Base-by-base conservation (phyloP, 2,888 invertebrate species). In the Cephus sareptanus region DNA sequence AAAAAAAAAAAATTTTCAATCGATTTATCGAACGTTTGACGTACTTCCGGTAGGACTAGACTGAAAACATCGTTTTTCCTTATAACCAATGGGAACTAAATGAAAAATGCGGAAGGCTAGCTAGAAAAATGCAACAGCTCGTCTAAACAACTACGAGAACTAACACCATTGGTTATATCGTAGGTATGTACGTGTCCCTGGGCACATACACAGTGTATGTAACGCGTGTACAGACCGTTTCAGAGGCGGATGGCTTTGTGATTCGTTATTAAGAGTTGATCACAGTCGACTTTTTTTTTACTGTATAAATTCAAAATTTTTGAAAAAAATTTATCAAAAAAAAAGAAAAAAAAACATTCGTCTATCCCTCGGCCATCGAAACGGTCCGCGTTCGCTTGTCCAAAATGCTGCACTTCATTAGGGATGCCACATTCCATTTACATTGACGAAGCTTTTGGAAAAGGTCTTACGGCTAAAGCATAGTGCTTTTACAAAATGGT, bases 341-440 rank as follows among this genome's bases (percentile, higher is more conserved):
- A 40, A 37, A 15, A 13, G 15, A 40, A 35, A 34, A 34, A 35
- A 35, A 11, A 13, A 12, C 0, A 37, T 37, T 0, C 0, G 4
- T 15, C 23, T 40, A 40, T 23, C 56, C 56, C 23, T 56, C 56
- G 23, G 56, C 71, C 33, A 33, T 71, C 71, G 71, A 71, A 71
- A 71, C 71, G 71, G 6, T 13, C 71, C 33, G 34, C 71, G 12
- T 6, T 71, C 31, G 75, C 77, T 80, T 79, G 81, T 85, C 86
- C 86, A 90, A 90, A 90, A 90, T 90, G 90, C 89, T 90, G 88
- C 88, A 89, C 87, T 90, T 90, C 84, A 88, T 86, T 89, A 87
- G 87, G 89, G 90, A 91, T 91, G 90, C 90, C 88, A 91, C 90
- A 91, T 91, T 91, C 90, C 91, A 91, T 90, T 90, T 91, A 91